Evolutionary conservation across 1,140 invertebrate genomes (phyloP).

Genomic region (Phocides pigmalion): DNA sequence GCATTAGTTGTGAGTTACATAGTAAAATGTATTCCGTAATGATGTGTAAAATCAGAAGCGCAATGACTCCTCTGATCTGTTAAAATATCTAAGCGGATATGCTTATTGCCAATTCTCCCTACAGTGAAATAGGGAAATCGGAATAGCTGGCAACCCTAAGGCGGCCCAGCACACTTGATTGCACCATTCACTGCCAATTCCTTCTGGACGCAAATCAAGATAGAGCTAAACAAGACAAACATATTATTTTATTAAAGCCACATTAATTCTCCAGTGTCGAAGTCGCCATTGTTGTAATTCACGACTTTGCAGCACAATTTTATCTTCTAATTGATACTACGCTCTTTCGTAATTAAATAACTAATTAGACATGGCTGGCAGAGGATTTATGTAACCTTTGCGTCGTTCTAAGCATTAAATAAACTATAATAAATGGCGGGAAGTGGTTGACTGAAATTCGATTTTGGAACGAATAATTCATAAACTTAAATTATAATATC

Average conservation of each 20-base stretch:
- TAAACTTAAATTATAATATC: too few species aligned
- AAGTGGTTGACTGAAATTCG: background rate
- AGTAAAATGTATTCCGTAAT: too few species aligned
- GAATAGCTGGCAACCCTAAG: conserved; percentile 11
- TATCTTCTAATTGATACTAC: conserved; percentile 25
- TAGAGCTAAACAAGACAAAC: conserved; percentile 20
- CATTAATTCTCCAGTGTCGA: conserved; percentile 24
- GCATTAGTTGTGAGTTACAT: too few species aligned
- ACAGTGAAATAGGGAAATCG: too few species aligned
- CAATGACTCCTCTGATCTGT: too few species aligned
- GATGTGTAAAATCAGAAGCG: too few species aligned
- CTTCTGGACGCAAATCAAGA: conserved; percentile 30
- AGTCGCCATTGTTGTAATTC: conserved; percentile 17
- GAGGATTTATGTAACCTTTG: conserved; percentile 21
- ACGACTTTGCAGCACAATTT: conserved; percentile 19
- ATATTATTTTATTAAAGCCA: conserved; percentile 35
- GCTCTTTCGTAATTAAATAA: conserved; percentile 19
- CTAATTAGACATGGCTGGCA: conserved; percentile 18
- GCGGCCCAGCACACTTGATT: conserved; percentile 22
- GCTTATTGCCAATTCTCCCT: background rate
- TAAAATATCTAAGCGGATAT: too few species aligned
- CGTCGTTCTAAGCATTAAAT: background rate
- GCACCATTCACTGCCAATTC: conserved; percentile 30
- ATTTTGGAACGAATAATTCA: background rate
- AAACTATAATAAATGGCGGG: background rate